Base-by-base conservation (phyloP, 2,797 vertebrate genomes). In the Artibeus jamaicensis region DNA sequence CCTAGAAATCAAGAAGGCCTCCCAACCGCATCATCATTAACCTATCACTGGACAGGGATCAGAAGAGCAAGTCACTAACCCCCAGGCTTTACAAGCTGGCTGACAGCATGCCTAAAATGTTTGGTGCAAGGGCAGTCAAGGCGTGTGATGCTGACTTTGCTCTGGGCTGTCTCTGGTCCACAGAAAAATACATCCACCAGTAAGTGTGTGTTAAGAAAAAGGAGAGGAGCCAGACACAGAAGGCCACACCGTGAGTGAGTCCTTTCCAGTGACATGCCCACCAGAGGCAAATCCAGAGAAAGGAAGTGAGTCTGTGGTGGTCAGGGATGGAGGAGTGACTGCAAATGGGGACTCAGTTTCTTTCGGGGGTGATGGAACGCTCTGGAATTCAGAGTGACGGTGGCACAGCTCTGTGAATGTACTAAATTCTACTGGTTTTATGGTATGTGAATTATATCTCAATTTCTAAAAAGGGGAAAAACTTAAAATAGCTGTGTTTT, bases 1-100 rank as follows among this genome's bases (percentile, higher is more conserved):
- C 1, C 3, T 1, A 14, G 42, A 21, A 14, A 26, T n/a, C 0
- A 9, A 48, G 34, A 0, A 1, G 44, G 55, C 22, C 21, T n/a
- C 26, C 77, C 55, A 16, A 39, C 11, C 0, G 0, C 14, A 10
- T 67, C 22, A 32, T 78, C 18, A 9, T 34, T 37, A 86, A 59
- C 67, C 9, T 0, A 10, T 19, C 15, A 46, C 11, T 1, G 3
- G 34, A 39, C 83, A 9, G 57, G 5, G 6, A 9, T 44, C 29
- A 57, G 18, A 19, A 50, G 34, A 37, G 78, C 11, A 37, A 4
- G 10, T 29, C 65, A 11, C 0, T 26, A 5, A 74, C 70, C 70
- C 34, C 50, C 65, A 14, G 81, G 79, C 79, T 57, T 67, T 48
- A 19, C 50, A 76, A n/a, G 18, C 59, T 16, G 70, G 21, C 68